Conservation (phyloP, 1,140 invertebrate species). For the Rhagoletis pomonella region DNA sequence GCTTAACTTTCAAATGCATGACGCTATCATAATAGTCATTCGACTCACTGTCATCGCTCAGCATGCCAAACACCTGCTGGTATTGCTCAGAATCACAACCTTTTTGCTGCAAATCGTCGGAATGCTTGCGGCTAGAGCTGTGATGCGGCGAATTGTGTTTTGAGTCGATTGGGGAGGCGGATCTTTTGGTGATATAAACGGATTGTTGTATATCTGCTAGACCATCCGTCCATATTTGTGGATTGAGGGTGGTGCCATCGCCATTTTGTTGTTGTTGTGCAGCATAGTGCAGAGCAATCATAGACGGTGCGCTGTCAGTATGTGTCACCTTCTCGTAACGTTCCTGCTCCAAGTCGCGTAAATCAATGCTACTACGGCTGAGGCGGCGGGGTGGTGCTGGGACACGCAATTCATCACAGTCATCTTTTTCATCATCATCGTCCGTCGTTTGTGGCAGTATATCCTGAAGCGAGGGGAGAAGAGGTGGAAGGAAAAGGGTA, state of each 20-base stretch:
- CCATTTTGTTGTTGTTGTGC: conserved; percentile 55
- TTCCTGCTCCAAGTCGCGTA: conserved; percentile 73
- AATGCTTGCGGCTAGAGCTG: conserved; percentile 9
- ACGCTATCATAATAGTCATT: conserved; percentile 67
- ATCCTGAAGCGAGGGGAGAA: conserved; percentile 60
- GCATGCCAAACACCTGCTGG: conserved; percentile 65
- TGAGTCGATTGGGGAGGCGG: conserved; percentile 28
- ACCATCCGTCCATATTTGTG: conserved; percentile 49
- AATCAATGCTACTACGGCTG: conserved; percentile 73
- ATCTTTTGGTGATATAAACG: conserved; percentile 44
- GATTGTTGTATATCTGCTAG: conserved; percentile 52
- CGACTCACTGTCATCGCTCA: conserved; percentile 70
- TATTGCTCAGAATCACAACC: conserved; percentile 56
- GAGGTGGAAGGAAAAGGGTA: no score
- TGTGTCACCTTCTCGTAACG: conserved; percentile 73
- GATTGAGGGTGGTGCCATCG: conserved; percentile 37
- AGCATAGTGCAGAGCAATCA: conserved; percentile 68
- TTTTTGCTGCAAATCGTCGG: not conserved
- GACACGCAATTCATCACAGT: conserved; percentile 72
- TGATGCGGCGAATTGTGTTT: conserved; percentile 30
- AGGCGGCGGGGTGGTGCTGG: conserved; percentile 72
- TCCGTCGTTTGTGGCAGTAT: conserved; percentile 67
- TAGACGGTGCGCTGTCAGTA: conserved; percentile 73
- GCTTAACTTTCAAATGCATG: conserved; percentile 48
- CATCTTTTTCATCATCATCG: conserved; percentile 72